A percentile compares a stretch with the other conserved stretches of the same genome.
These are phyloP conservation scores for Drosophila dives DNA, from an alignment of 2,888 invertebrate genomes.

Conservation along the genomic window DNA sequence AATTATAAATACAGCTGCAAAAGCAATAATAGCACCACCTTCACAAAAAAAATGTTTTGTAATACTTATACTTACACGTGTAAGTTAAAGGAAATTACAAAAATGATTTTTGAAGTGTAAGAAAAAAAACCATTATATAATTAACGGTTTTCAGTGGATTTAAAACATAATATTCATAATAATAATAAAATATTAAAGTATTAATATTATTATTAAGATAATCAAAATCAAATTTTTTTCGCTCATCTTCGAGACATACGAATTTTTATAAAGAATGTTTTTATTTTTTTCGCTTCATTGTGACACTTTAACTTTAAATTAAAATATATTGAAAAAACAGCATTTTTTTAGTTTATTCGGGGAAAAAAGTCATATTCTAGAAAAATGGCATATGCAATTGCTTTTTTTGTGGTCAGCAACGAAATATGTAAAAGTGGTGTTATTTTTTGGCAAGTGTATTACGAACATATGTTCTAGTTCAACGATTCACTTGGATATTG, in stretches of 20 bases:
- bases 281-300: not conserved
- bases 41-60: not conserved
- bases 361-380: not conserved
- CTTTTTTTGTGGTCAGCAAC: not conserved
- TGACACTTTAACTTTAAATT: not conserved
- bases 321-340: not conserved
- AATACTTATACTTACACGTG: not conserved
- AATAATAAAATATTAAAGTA: not conserved
- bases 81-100: not conserved
- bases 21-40: not conserved
- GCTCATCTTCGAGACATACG: not conserved
- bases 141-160: too few species aligned
- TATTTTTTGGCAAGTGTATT: not conserved
- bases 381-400: not conserved
- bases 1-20: not conserved
- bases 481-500: constrained; percentile 1
- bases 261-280: not conserved
- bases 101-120: not conserved
- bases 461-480: not conserved
- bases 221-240: not conserved
- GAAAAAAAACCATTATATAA: not conserved
- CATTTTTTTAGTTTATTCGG: not conserved
- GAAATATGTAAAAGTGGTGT: not conserved
- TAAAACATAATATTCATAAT: too few species aligned
- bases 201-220: not conserved